Evolutionary conservation across 2,888 invertebrate species (phyloP).

Genomic region (Proisotoma minuta): DNA sequence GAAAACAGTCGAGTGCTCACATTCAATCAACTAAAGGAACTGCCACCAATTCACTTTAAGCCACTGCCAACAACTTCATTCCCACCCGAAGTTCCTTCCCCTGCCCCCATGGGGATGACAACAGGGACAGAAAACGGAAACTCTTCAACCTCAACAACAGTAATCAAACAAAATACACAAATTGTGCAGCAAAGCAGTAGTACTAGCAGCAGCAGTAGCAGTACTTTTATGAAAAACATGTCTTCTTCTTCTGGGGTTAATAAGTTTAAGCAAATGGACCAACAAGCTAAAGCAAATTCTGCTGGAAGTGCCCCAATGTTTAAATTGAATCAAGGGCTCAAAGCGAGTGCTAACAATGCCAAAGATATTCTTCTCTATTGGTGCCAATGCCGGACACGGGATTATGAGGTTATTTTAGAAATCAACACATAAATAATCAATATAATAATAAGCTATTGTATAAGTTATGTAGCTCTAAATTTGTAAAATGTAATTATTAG

Average conservation of each 20-base stretch:
- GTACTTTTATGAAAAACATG: constrained; percentile 8
- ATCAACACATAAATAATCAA: too few relatives aligned
- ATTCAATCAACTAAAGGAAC: too few relatives aligned
- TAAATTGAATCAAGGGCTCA: constrained; percentile 86
- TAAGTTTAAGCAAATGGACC: constrained; percentile 86
- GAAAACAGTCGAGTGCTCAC: neutral
- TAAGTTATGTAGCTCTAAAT: constrained; percentile 22
- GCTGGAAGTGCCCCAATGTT: constrained; percentile 64
- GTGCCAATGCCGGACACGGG: constrained; percentile 95
- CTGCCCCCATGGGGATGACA: too few relatives aligned
- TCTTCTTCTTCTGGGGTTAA: constrained; percentile 67
- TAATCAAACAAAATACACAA: neutral
- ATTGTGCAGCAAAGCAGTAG: constrained; percentile 2
- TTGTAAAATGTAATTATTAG: too few relatives aligned
- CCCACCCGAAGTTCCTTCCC: too few relatives aligned
- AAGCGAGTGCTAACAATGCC: constrained; percentile 86
- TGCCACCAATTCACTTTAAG: too few relatives aligned
- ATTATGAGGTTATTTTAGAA: constrained; percentile 75
- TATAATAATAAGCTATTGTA: too few relatives aligned
- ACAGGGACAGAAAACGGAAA: too few relatives aligned
- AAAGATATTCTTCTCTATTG: constrained; percentile 95
- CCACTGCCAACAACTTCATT: too few relatives aligned
- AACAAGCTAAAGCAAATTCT: constrained; percentile 58
- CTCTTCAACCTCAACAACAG: too few relatives aligned
- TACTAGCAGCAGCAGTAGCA: neutral